Conservation (phyloP, 1,140 invertebrate species). For the Brachionus sp. region DNA sequence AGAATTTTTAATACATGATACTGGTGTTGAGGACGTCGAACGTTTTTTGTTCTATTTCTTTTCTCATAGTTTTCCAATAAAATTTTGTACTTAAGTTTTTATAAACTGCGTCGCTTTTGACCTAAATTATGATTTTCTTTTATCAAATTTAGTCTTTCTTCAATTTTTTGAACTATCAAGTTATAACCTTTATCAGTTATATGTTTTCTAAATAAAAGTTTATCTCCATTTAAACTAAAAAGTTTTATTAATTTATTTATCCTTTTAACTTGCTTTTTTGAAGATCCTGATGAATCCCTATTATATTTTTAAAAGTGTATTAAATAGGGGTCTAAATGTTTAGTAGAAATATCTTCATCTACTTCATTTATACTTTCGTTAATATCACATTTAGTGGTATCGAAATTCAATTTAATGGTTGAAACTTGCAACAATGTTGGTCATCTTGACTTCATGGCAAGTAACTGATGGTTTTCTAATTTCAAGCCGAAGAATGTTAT, state of each 20-base stretch:
- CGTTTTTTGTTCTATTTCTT: background rate
- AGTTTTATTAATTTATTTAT: background rate
- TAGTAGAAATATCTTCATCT: too few species aligned
- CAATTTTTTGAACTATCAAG: background rate
- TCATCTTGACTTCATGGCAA: too few species aligned
- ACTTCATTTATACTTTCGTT: too few species aligned
- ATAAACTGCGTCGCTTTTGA: background rate
- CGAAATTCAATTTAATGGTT: too few species aligned
- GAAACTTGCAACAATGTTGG: too few species aligned
- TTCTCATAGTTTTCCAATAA: background rate
- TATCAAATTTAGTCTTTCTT: background rate
- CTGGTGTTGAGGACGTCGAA: background rate
- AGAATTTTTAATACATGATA: background rate
- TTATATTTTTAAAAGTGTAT: background rate
- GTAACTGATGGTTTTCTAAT: too few species aligned
- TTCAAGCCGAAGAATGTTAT: too few species aligned
- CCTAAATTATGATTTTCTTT: background rate
- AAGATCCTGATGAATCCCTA: background rate
- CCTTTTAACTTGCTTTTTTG: background rate
- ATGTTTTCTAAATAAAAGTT: background rate
- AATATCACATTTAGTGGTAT: too few species aligned
- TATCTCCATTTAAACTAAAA: background rate
- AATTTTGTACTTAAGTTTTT: background rate
- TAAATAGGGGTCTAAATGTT: too few species aligned
- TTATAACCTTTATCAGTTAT: background rate